Base-by-base conservation (phyloP, 1,140 invertebrate genomes). In the Harpegnathos saltator region DNA sequence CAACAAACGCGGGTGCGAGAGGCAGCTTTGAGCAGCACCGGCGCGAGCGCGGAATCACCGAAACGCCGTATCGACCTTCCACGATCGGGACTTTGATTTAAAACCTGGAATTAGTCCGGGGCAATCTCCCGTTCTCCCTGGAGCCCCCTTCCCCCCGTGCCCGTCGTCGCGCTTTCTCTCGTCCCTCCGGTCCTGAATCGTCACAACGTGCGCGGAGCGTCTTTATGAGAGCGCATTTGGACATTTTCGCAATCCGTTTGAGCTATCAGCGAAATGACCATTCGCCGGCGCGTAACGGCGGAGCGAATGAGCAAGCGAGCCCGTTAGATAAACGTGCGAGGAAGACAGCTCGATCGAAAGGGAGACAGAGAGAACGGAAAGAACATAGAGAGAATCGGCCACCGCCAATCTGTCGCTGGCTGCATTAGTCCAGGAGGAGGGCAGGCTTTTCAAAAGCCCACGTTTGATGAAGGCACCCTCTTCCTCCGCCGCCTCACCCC, bases 351-450 rank as follows among this genome's bases (percentile, higher is more conserved):
- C 24, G 17, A 29, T 38, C 11, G 66, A 52, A 33, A 24, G 62
- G 65, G 65, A 80, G 38, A 54, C 63, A 56, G 77, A 52, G 77
- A 52, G 29, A 62, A 22, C 56, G 29, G 61, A 85, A 65, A 83
- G 54, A 65, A 82, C 65, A 82, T 65, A 83, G 71, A 84, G 71
- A 84, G 86, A 86, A 90, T 89, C 80, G 87, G 87, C 91, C 84
- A 92, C 92, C 90, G 88, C 91, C 93, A 94, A 94, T 94, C 90
- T 94, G 93, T 94, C 93, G 93, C 91, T 94, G 90, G 92, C 84
- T 94, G 90, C 93, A 94, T 94, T 94, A 94, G 92, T 90, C 90
- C 89, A 71, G 73, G 82, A n/a, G n/a, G n/a, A n/a, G 82, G 77
- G 80, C 73, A 58, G 84, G 81, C 91, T 93, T 93, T 93, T 93